Percentiles rank a stretch among this genome's conserved stretches.
Conservation (phyloP, 2,888 invertebrate genomes). For the Theodoxus fluviatilis region DNA sequence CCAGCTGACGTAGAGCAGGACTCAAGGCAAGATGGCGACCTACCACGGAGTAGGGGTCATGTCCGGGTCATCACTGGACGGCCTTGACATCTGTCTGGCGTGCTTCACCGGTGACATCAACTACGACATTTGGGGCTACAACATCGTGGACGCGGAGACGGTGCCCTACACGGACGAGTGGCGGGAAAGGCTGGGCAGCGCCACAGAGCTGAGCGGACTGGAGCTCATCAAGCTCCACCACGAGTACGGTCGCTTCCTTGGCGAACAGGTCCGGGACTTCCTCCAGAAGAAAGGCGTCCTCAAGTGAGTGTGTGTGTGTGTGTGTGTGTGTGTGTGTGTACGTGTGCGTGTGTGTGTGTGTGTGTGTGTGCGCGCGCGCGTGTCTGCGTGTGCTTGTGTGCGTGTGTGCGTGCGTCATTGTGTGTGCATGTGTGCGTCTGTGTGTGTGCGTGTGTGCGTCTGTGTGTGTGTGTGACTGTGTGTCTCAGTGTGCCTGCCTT, state of each 20-base stretch:
- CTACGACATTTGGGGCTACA: constrained; percentile 54
- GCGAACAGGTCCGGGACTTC: constrained; percentile 43
- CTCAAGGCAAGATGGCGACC: constrained; percentile 44
- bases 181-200: constrained; percentile 43
- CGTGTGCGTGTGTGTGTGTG: too few species aligned
- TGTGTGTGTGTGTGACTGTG: too few species aligned
- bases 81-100: constrained; percentile 57
- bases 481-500: too few species aligned
- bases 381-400: too few species aligned
- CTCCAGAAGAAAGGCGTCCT: constrained; percentile 31
- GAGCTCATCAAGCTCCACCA: constrained; percentile 52
- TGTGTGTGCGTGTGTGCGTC: too few species aligned
- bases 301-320: not conserved
- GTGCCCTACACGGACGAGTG: constrained; percentile 46
- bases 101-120: constrained; percentile 54
- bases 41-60: constrained; percentile 57
- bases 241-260: constrained; percentile 57
- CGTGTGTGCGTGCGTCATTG: too few species aligned
- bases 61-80: constrained; percentile 61
- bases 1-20: not conserved
- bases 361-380: too few species aligned
- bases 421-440: too few species aligned
- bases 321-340: too few species aligned
- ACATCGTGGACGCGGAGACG: constrained; percentile 47
- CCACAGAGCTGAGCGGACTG: constrained; percentile 40